phyloP scores from a whole-genome alignment of 2,888 invertebrate genomes.

The Callosobruchus maculatus region DNA sequence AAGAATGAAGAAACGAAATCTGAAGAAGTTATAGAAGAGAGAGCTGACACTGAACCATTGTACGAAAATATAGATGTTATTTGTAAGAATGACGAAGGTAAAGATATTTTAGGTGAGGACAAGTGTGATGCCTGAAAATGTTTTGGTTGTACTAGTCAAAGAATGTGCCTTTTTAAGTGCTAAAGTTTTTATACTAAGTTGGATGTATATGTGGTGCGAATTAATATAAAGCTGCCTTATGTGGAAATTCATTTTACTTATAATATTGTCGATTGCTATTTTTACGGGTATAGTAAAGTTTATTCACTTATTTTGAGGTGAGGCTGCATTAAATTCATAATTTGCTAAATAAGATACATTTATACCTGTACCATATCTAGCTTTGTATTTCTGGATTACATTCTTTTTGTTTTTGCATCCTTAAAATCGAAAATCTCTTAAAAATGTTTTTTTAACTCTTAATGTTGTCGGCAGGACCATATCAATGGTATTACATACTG shows the following conservation, averaged over 20 bases:
- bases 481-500: too few species aligned
- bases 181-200: conserved; percentile 1
- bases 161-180: conserved; percentile 28
- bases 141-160: conserved; percentile 31
- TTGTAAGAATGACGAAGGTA: conserved; percentile 11
- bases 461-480: too few species aligned
- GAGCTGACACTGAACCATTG: conserved; percentile 14
- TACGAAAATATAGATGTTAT: conserved; percentile 24
- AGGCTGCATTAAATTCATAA: not conserved
- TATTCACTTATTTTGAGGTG: not conserved
- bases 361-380: too few species aligned
- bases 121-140: conserved; percentile 33
- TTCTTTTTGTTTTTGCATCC: too few species aligned
- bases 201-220: not conserved
- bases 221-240: too few species aligned
- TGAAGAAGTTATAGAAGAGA: conserved; percentile 1
- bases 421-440: too few species aligned
- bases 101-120: conserved; percentile 41
- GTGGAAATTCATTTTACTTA: not conserved
- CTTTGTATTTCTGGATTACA: too few species aligned
- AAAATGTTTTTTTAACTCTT: too few species aligned
- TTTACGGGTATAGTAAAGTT: not conserved
- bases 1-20: conserved; percentile 7
- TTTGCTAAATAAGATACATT: not conserved
- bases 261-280: not conserved